phyloP scores from a whole-genome alignment of 1,140 invertebrate species.

The Delia radicum region DNA sequence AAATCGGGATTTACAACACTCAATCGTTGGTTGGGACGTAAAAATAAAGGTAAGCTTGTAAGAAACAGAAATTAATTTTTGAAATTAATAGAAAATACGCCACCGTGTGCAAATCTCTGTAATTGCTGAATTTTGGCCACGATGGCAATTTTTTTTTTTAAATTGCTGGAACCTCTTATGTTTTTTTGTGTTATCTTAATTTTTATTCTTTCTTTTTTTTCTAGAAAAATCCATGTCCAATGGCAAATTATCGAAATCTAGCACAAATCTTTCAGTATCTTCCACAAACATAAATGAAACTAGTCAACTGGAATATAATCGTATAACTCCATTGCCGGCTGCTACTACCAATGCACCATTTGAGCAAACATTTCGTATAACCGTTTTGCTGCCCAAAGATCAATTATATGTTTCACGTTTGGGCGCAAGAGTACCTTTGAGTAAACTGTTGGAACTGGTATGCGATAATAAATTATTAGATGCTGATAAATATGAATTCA shows the following conservation, averaged over 20 bases:
- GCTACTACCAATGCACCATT: slow-evolving; percentile 54
- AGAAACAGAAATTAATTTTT: no score
- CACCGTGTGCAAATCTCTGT: no score
- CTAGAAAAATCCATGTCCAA: slow-evolving; percentile 36
- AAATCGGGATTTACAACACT: slow-evolving; percentile 54
- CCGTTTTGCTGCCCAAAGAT: slow-evolving; percentile 78
- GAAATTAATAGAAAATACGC: no score
- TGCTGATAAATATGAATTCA: slow-evolving; percentile 72
- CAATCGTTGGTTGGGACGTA: slow-evolving; percentile 54
- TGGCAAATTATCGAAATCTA: slow-evolving; percentile 52
- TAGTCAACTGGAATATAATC: slow-evolving; percentile 55
- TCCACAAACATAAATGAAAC: slow-evolving; percentile 48
- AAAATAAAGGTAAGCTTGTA: slow-evolving; percentile 43
- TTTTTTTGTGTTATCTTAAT: background rate
- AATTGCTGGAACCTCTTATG: no score
- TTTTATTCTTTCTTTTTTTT: background rate
- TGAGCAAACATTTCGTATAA: slow-evolving; percentile 55
- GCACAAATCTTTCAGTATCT: slow-evolving; percentile 49
- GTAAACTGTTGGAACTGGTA: slow-evolving; percentile 69
- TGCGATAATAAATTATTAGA: slow-evolving; percentile 82
- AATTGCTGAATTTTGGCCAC: no score
- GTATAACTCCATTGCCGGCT: slow-evolving; percentile 50
- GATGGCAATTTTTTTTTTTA: no score
- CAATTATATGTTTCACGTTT: slow-evolving; percentile 66
- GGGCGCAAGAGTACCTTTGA: slow-evolving; percentile 66